Evolutionary conservation across 2,888 invertebrate genomes (phyloP), one percentile per base, ranked within the genome.

Genomic region (Netelia fuscicornis): DNA sequence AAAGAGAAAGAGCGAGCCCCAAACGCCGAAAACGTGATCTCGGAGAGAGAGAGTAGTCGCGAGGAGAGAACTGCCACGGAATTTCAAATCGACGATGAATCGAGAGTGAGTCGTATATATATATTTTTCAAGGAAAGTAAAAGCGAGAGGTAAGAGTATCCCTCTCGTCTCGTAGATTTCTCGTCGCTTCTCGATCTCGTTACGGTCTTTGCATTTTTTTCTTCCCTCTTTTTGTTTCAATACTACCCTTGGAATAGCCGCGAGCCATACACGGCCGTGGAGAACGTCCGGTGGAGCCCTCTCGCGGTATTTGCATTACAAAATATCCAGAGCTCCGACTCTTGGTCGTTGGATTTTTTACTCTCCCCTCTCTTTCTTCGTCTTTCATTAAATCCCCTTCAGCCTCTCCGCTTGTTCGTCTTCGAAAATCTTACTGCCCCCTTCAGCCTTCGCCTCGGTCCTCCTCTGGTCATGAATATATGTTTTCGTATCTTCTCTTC

Each of bases 261-360:
- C 58, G 79, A 71, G 78, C 74, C 81, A 78, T 58, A 71, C 72
- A 65, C 58, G 23, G 44, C 44, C 60, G 54, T 62, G 37, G 56
- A 74, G 54, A 58, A 65, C 9, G 62, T 23, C 62, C 60, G 37
- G 52, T 42, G 30, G 48, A 44, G 65, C 23, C 72, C 67, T 60
- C 72, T 20, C 85, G 77, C 64, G 54, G 77, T 86, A 92, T 92
- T 92, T 92, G 90, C 90, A 92, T 92, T 88, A 89, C 91, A 92
- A 86, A 87, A 87, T 86, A 85, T 82, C 68, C 82, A 30, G 20
- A 71, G 75, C 65, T 62, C 70, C 6, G 37, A 37, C 70, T 23
- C 44, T 60, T 13, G 58, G 71, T 56, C 72, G 60, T 74, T 80
- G 70, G 79, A 84, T 85, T 86, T 76, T 80, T 68, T 56, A 17